These are phyloP conservation scores for Orius insidiosus DNA, from an alignment of 1,140 invertebrate species.

Conservation along the genomic window DNA sequence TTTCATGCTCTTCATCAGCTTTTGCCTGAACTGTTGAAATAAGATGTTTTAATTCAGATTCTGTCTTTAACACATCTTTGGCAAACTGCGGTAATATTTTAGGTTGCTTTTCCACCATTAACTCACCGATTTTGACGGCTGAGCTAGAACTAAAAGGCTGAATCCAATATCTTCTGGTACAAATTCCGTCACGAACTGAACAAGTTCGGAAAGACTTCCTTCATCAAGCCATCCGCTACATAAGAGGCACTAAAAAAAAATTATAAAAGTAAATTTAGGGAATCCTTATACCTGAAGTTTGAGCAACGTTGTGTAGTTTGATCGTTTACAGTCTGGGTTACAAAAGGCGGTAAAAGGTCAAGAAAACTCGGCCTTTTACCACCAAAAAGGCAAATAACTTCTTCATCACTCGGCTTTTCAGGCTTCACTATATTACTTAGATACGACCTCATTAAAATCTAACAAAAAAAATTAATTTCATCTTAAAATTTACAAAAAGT, in stretches of 20 bases:
- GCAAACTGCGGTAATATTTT: constrained; percentile 36
- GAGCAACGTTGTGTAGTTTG: constrained; percentile 15
- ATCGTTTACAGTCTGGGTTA: constrained; percentile 8
- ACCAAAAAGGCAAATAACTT: constrained; percentile 8
- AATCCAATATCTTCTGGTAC: constrained; percentile 18
- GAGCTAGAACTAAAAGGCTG: constrained; percentile 20
- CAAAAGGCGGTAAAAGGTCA: constrained; percentile 16
- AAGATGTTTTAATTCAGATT: constrained; percentile 16
- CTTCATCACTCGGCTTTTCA: constrained; percentile 2
- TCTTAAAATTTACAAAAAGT: background rate
- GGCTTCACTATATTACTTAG: constrained; percentile 21
- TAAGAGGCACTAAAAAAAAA: constrained; percentile 20
- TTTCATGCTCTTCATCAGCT: constrained; percentile 14
- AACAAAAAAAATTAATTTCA: constrained; percentile 12
- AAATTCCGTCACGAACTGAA: constrained; percentile 21
- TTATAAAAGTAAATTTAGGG: constrained; percentile 4
- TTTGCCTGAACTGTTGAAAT: constrained; percentile 13
- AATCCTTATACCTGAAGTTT: constrained; percentile 19
- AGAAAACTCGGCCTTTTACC: constrained; percentile 16
- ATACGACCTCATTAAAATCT: constrained; percentile 23
- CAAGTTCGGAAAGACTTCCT: constrained; percentile 18
- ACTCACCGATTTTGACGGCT: constrained; percentile 19
- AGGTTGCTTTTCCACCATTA: constrained; percentile 34
- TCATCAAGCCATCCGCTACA: constrained; percentile 20
- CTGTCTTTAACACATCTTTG: constrained; percentile 23